Evolutionary conservation across 2,113 vertebrate genomes (phyloP), one percentile per base, ranked within the genome.

Genomic region (Strix uralensis): DNA sequence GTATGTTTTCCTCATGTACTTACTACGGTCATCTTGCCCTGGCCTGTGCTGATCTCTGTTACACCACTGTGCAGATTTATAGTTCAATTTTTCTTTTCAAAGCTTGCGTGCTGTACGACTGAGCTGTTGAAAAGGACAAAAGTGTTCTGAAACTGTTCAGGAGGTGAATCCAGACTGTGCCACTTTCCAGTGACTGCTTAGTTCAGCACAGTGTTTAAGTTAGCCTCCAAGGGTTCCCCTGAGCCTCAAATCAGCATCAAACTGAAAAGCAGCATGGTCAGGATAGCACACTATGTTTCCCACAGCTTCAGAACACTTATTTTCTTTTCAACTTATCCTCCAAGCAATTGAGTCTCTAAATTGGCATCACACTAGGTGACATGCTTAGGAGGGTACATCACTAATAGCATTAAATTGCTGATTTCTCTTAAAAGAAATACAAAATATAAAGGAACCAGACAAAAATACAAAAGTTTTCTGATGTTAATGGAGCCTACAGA

Each of bases 281-380:
- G 82, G 47, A 70, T 69, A 88, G 59, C 54, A 30, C 32, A 25
- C 55, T 19, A 2, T 55, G 67, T 86, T 86, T 79, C 85, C 67
- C 36, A 74, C 72, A 85, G 85, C 21, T 94, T 97, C 86, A 4
- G 40, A 94, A 94, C 62, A 58, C 70, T 95, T 81, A 59, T 47
- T 96, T 97, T 91, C 93, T 94, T 93, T 96, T 93, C 82, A 96
- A 10, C 82, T 86, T 86, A 44, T 44, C 21, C 73, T 90, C 81
- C 34, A 69, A 73, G 69, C 54, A 81, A 84, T 62, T 75, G 91
- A 72, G 52, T 69, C 79, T 78, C 65, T 78, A 83, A 97, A 95
- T 83, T 95, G 91, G 25, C 69, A 59, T 92, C 75, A 52, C 62
- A 15, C 40, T 86, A 86, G 36, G 49, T 92, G 87, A 73, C 44